These are phyloP conservation scores for Pollenia amentaria DNA, from an alignment of 2,888 invertebrate species.

Conservation along the genomic window DNA sequence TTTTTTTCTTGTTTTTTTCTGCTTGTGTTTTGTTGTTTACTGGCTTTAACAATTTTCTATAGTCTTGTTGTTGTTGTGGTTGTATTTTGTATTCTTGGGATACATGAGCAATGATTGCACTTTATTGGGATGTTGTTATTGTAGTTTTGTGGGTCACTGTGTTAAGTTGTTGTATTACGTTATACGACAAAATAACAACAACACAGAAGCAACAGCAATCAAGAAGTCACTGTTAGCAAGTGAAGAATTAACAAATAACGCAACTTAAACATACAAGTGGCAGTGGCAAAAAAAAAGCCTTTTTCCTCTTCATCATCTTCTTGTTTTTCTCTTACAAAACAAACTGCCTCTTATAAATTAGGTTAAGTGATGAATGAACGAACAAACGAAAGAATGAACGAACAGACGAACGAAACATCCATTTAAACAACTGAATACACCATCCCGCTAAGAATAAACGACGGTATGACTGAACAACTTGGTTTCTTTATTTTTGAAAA, in stretches of 20 bases:
- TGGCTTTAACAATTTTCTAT: constrained; percentile 29
- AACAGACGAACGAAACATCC: not conserved
- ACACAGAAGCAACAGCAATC: constrained; percentile 50
- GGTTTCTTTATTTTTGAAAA: not conserved
- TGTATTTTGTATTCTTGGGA: constrained; percentile 14
- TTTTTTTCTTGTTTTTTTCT: constrained; percentile 14
- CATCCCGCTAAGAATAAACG: constrained; percentile 4
- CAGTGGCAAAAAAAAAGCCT: constrained; percentile 66
- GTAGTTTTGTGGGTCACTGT: constrained; percentile 72
- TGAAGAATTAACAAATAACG: constrained; percentile 44
- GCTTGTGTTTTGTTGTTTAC: not conserved
- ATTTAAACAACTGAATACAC: constrained; percentile 5
- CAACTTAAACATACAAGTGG: constrained; percentile 63
- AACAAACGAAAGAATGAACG: constrained; percentile 31
- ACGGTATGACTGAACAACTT: constrained; percentile 25
- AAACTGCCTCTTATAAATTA: constrained; percentile 73
- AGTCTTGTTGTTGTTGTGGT: constrained; percentile 30
- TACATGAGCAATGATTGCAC: constrained; percentile 48
- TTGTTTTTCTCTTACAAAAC: constrained; percentile 32
- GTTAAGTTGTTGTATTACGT: constrained; percentile 72
- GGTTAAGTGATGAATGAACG: constrained; percentile 74
- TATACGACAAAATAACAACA: constrained; percentile 43
- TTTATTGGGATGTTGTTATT: constrained; percentile 58
- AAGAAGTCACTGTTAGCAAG: constrained; percentile 54
- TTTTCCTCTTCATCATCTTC: not conserved